Evolutionary conservation across 2,113 vertebrate species (phyloP).

Genomic region (Brevimyrus niger): DNA sequence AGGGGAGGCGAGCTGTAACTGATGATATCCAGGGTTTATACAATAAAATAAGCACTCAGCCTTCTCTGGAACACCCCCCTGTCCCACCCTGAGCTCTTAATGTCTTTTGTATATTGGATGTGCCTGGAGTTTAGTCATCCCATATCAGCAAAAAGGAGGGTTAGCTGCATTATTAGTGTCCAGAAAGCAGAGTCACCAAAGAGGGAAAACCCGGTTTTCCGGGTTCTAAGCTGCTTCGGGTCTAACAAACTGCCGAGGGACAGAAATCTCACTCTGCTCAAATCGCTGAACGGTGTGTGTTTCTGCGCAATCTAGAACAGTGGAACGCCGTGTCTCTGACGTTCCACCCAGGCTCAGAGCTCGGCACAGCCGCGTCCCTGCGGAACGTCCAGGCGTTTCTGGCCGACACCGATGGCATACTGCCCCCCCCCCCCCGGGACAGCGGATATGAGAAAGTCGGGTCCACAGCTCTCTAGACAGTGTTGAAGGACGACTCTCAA

Average conservation of each 20-base stretch:
- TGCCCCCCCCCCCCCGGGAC: conserved; percentile 20
- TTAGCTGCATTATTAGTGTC: conserved; percentile 37
- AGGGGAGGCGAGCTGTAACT: conserved; percentile 47
- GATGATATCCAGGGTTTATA: conserved; percentile 59
- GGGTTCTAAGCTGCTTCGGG: conserved; percentile 29
- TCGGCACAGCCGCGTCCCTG: background rate
- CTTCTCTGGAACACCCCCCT: conserved; percentile 30
- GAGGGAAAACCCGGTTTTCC: conserved; percentile 37
- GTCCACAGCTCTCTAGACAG: background rate
- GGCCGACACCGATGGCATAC: conserved; percentile 6
- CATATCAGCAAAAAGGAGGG: conserved; percentile 33
- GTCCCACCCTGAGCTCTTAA: conserved; percentile 31
- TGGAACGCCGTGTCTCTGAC: background rate
- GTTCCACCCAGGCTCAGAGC: background rate
- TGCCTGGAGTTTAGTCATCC: conserved; percentile 42
- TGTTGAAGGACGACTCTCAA: background rate
- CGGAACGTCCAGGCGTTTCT: background rate
- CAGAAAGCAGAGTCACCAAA: conserved; percentile 39
- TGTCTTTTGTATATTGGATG: conserved; percentile 45
- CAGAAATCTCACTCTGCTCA: background rate
- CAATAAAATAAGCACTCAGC: conserved; percentile 51
- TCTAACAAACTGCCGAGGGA: conserved; percentile 14
- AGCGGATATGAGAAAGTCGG: conserved; percentile 7
- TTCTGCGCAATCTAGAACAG: background rate
- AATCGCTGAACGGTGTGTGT: background rate